phyloP scores from a whole-genome alignment of 2,888 invertebrate genomes.

The Cactoblastis cactorum region DNA sequence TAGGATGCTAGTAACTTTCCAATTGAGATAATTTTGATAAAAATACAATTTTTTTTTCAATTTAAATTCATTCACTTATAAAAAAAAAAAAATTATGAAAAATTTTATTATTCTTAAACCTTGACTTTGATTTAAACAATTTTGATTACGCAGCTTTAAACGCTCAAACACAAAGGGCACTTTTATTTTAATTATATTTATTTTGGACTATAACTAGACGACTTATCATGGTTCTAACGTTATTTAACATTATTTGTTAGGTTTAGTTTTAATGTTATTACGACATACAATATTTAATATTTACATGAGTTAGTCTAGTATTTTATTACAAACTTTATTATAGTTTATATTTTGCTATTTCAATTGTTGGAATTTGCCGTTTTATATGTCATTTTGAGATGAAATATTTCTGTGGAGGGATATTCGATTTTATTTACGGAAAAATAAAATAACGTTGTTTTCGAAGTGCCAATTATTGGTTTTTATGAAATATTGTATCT shows the following conservation, averaged over 20 bases:
- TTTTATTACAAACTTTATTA: slow-evolving; percentile 61
- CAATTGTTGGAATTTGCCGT: slow-evolving; percentile 45
- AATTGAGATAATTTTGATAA: slow-evolving; percentile 22
- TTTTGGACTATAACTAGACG: slow-evolving; percentile 25
- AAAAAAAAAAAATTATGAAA: background rate
- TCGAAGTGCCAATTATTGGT: slow-evolving; percentile 29
- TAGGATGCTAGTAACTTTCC: slow-evolving; percentile 38
- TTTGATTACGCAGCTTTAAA: slow-evolving; percentile 52
- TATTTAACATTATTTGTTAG: slow-evolving; percentile 43
- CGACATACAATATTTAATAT: slow-evolving; percentile 62
- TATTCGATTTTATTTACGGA: slow-evolving; percentile 3
- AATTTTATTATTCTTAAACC: background rate
- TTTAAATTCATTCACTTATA: background rate
- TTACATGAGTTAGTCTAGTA: slow-evolving; percentile 62
- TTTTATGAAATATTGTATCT: slow-evolving; percentile 19
- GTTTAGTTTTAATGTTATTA: slow-evolving; percentile 46
- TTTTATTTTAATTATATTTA: slow-evolving; percentile 54
- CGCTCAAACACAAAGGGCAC: slow-evolving; percentile 52
- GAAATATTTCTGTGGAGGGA: slow-evolving; percentile 16
- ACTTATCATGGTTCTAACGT: slow-evolving; percentile 45
- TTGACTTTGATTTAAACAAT: slow-evolving; percentile 16
- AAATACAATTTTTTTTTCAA: background rate
- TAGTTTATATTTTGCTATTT: slow-evolving; percentile 60
- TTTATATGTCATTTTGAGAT: slow-evolving; percentile 15
- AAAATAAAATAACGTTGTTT: slow-evolving; percentile 13